These are phyloP conservation scores for Anarsia innoxiella DNA, from an alignment of 2,888 invertebrate species.

Conservation along the genomic window DNA sequence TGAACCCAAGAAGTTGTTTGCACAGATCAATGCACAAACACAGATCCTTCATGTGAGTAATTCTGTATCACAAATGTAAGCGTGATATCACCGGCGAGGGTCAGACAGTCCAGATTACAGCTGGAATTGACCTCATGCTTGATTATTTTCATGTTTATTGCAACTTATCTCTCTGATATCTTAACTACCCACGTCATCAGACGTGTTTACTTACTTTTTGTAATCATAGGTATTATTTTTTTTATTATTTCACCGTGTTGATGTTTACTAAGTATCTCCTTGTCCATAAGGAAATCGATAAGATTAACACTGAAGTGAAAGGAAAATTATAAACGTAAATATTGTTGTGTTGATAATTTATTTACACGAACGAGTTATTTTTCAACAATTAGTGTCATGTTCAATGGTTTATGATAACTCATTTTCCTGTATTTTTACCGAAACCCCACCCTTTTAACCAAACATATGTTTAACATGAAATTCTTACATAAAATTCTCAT, in stretches of 20 bases:
- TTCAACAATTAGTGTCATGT: too few relatives aligned
- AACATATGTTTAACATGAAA: background rate
- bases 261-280: constrained; percentile 25
- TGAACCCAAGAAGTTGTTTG: too few relatives aligned
- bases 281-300: constrained; percentile 34
- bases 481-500: background rate
- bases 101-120: constrained; percentile 27
- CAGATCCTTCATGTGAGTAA: too few relatives aligned
- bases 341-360: background rate
- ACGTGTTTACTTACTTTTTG: constrained; percentile 27
- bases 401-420: too few relatives aligned
- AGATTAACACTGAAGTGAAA: constrained; percentile 12
- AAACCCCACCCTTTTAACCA: too few relatives aligned
- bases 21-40: too few relatives aligned
- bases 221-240: constrained; percentile 19
- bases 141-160: constrained; percentile 29
- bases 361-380: too few relatives aligned
- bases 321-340: constrained; percentile 1
- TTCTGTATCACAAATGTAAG: too few relatives aligned
- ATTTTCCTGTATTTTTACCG: too few relatives aligned
- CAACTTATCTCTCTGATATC: constrained; percentile 28
- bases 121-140: constrained; percentile 28
- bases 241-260: constrained; percentile 18
- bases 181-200: constrained; percentile 38
- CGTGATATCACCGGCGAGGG: constrained; percentile 28